Percentiles rank a stretch among this genome's conserved stretches.
Evolutionary conservation across 2,797 vertebrate species (phyloP).

Genomic region (Rallus crepitans): DNA sequence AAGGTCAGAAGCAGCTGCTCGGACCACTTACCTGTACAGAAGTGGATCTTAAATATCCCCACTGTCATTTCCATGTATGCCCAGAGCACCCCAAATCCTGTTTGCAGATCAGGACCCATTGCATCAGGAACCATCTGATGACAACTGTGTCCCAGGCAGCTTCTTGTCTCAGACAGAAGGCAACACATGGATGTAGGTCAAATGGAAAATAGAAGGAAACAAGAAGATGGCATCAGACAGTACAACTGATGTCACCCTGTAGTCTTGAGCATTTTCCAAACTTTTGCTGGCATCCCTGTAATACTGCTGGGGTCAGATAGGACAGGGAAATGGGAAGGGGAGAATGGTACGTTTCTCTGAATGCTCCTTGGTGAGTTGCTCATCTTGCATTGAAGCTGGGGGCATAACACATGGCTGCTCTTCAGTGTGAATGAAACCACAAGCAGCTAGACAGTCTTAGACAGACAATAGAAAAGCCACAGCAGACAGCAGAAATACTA

Average conservation of each 20-base stretch:
- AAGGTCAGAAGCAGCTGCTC: background rate
- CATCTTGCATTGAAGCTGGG: background rate
- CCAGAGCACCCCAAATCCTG: background rate
- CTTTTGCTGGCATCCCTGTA: background rate
- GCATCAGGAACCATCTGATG: rapidly evolving
- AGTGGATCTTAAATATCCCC: background rate
- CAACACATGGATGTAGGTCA: background rate
- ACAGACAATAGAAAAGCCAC: background rate
- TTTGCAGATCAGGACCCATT: rapidly evolving
- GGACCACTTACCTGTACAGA: background rate
- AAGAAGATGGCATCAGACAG: background rate
- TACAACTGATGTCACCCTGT: background rate
- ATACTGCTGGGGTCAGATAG: background rate
- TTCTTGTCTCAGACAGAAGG: background rate
- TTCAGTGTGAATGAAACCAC: background rate
- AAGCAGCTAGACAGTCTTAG: background rate
- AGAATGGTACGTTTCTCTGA: background rate
- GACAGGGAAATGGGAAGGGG: background rate
- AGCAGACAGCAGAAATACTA: background rate
- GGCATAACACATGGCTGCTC: background rate
- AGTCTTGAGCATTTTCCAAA: background rate
- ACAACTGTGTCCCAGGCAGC: background rate
- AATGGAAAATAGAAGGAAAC: background rate
- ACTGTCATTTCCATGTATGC: background rate
- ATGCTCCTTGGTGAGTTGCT: background rate